Conservation (phyloP, 2,888 invertebrate species). For the Pharmacophagus antenor region DNA sequence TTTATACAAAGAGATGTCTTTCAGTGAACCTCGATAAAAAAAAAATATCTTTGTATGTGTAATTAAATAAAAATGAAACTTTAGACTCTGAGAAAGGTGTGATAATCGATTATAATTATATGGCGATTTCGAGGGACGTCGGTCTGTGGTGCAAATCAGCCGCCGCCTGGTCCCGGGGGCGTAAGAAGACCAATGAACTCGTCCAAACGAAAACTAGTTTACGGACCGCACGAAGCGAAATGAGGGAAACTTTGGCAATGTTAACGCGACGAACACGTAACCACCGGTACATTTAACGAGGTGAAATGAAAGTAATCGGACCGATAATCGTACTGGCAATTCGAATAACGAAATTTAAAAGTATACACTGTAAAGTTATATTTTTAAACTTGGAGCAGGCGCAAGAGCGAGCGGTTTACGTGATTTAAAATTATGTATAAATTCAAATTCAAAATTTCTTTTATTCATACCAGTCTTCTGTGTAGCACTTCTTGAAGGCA, state of each 20-base stretch:
- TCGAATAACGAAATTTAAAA: too few species aligned
- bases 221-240: constrained; percentile 51
- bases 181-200: constrained; percentile 60
- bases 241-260: constrained; percentile 42
- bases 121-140: constrained; percentile 16
- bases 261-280: constrained; percentile 20
- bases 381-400: background rate
- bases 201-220: constrained; percentile 67
- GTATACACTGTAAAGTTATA: background rate
- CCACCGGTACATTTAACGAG: constrained; percentile 11
- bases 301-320: constrained; percentile 7
- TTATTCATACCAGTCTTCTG: too few species aligned
- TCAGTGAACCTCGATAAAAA: too few species aligned
- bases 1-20: too few species aligned
- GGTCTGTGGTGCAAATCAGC: constrained; percentile 15
- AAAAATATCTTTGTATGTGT: too few species aligned
- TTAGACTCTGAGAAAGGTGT: too few species aligned
- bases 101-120: background rate
- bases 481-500: too few species aligned
- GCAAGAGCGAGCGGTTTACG: too few species aligned
- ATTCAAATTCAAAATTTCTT: too few species aligned
- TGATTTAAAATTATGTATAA: too few species aligned
- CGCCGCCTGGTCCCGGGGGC: constrained; percentile 30
- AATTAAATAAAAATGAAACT: too few species aligned
- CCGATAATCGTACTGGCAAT: background rate